Percentiles rank a stretch among this genome's conserved stretches.
Evolutionary conservation across 2,888 invertebrate species (phyloP).

Genomic region (Steinernema carpocapsae): DNA sequence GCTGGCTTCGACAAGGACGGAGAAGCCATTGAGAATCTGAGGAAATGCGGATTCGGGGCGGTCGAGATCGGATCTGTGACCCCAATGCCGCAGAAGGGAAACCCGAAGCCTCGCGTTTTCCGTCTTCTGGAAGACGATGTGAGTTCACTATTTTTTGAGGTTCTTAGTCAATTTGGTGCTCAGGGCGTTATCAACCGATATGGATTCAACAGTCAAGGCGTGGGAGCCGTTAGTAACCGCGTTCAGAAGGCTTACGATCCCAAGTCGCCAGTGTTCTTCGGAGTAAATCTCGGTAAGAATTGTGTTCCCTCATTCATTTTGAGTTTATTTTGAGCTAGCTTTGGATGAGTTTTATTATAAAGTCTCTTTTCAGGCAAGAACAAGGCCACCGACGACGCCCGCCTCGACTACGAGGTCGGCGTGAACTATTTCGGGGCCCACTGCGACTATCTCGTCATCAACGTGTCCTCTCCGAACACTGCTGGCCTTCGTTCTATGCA

Average conservation of each 20-base stretch:
- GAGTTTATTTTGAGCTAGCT: no score
- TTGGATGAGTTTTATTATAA: slow-evolving; percentile 6
- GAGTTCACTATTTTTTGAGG: slow-evolving; percentile 58
- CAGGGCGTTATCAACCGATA: slow-evolving; percentile 72
- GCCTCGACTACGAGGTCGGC: slow-evolving; percentile 74
- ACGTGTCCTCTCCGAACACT: slow-evolving; percentile 95
- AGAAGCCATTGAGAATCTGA: slow-evolving; percentile 83
- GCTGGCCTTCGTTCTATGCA: slow-evolving; percentile 86
- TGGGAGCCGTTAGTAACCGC: slow-evolving; percentile 70
- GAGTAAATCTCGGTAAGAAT: slow-evolving; percentile 83
- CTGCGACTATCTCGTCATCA: slow-evolving; percentile 94
- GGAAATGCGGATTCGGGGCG: slow-evolving; percentile 88
- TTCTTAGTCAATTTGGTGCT: no score
- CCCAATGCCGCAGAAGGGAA: slow-evolving; percentile 89
- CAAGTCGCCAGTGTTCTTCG: slow-evolving; percentile 72
- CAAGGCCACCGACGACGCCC: slow-evolving; percentile 79
- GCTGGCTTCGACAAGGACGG: slow-evolving; percentile 98
- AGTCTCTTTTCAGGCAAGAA: slow-evolving; percentile 76
- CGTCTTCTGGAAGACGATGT: slow-evolving; percentile 83
- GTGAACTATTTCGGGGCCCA: slow-evolving; percentile 81
- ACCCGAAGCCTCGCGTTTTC: slow-evolving; percentile 90
- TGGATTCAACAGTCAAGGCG: slow-evolving; percentile 95
- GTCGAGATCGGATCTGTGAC: slow-evolving; percentile 90
- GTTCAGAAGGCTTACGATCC: slow-evolving; percentile 47
- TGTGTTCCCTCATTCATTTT: no score